phyloP scores from a whole-genome alignment of 2,113 vertebrate genomes.

The Elephas maximus region DNA sequence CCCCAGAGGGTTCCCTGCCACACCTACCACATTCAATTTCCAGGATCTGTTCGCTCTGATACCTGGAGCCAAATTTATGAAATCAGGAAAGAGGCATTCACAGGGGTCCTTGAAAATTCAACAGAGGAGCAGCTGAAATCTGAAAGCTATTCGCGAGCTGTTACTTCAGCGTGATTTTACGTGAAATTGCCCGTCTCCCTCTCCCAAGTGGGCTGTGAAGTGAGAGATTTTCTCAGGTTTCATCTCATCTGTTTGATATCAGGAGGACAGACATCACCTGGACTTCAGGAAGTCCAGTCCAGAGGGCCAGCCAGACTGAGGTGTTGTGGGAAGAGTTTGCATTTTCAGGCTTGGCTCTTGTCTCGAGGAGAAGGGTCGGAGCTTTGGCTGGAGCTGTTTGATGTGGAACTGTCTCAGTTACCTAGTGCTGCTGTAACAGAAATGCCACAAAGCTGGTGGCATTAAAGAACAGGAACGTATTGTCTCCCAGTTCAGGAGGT shows the following conservation, averaged over 20 bases:
- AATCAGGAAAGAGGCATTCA: background rate
- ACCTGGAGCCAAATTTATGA: background rate
- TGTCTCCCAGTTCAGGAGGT: too few species aligned
- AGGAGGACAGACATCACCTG: too few species aligned
- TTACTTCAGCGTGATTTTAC: background rate
- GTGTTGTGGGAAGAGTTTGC: background rate
- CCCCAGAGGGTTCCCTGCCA: background rate
- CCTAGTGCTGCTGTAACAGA: too few species aligned
- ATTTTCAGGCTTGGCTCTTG: background rate
- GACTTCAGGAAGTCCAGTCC: background rate
- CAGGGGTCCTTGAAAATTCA: background rate
- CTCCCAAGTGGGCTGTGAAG: accelerated
- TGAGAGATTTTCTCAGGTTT: background rate
- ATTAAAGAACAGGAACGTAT: too few species aligned
- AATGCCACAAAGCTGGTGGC: too few species aligned
- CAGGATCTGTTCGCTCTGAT: background rate
- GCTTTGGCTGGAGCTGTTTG: accelerated
- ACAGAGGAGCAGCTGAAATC: background rate
- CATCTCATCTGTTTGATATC: background rate
- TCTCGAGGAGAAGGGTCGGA: accelerated
- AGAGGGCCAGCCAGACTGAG: background rate
- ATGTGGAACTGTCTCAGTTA: too few species aligned
- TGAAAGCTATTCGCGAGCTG: background rate
- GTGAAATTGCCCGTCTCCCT: background rate
- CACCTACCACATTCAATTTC: background rate